Evolutionary conservation across 2,113 vertebrate genomes (phyloP).

Genomic region (Eublepharis macularius): DNA sequence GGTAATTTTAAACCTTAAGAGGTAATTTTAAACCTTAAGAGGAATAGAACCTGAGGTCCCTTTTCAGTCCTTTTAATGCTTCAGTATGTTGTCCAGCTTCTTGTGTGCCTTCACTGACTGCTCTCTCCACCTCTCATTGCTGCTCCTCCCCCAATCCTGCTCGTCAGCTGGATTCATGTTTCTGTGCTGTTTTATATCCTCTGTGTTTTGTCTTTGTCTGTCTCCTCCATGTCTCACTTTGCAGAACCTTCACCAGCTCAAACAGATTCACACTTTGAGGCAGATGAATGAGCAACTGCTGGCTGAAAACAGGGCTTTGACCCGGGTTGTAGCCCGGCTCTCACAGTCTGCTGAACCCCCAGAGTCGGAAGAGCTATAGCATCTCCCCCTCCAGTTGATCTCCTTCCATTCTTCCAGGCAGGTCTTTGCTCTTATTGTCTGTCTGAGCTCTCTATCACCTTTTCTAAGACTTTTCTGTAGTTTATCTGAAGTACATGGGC

Average conservation of each 20-base stretch:
- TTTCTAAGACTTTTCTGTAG: neutral
- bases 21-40: neutral
- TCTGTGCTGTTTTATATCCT: conserved; percentile 64
- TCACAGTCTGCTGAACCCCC: conserved; percentile 84
- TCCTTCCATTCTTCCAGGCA: conserved; percentile 75
- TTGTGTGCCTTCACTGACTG: neutral
- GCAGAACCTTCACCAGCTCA: conserved; percentile 90
- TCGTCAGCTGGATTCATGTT: conserved; percentile 59
- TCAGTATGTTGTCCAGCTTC: neutral
- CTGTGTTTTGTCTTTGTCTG: conserved; percentile 67
- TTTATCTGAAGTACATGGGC: conserved; percentile 18
- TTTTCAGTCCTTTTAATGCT: neutral
- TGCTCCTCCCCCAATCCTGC: conserved; percentile 52
- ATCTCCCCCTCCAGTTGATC: conserved; percentile 70
- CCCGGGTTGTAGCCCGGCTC: conserved; percentile 87
- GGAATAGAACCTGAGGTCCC: neutral
- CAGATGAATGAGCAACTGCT: conserved; percentile 89
- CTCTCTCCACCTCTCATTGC: conserved; percentile 33
- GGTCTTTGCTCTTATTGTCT: conserved; percentile 60
- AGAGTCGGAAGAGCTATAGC: conserved; percentile 90
- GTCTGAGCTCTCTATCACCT: conserved; percentile 29
- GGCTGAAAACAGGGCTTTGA: conserved; percentile 94
- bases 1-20: too few species aligned
- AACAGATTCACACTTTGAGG: conserved; percentile 89
- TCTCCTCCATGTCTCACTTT: conserved; percentile 75